These are phyloP conservation scores for Chelmon rostratus DNA, from an alignment of 2,797 vertebrate species.

Conservation along the genomic window DNA sequence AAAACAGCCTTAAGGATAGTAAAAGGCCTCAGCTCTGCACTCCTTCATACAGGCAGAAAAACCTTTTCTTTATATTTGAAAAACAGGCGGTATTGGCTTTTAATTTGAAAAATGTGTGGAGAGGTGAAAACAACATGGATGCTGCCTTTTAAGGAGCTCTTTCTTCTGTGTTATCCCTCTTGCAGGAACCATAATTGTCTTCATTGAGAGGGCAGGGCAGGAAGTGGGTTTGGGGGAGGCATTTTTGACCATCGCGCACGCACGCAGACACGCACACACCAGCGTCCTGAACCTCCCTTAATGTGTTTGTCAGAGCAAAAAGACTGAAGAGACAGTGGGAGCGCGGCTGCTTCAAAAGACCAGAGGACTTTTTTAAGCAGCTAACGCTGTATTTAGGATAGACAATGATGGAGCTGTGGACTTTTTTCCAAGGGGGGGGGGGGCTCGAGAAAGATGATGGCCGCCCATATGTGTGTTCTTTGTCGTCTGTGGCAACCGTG, in stretches of 20 bases:
- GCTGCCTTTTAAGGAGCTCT: constrained; percentile 81
- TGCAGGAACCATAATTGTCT: constrained; percentile 82
- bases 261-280: constrained; percentile 4
- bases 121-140: constrained; percentile 72
- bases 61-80: constrained; percentile 50
- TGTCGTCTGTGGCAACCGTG: constrained; percentile 54
- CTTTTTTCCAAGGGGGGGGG: constrained; percentile 10
- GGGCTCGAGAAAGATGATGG: constrained; percentile 29
- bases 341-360: not conserved
- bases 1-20: constrained; percentile 32
- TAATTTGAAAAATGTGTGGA: constrained; percentile 71
- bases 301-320: constrained; percentile 52
- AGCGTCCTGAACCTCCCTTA: constrained; percentile 33
- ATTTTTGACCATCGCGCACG: constrained; percentile 49
- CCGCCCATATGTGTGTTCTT: constrained; percentile 55
- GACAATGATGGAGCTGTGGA: constrained; percentile 23
- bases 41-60: constrained; percentile 28
- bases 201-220: constrained; percentile 83
- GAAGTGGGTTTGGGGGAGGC: constrained; percentile 82
- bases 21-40: constrained; percentile 13
- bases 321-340: constrained; percentile 17
- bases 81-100: constrained; percentile 50
- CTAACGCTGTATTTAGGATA: constrained; percentile 5
- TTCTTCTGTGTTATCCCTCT: constrained; percentile 74
- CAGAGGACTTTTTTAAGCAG: not conserved